These are phyloP conservation scores for Poecile montanus DNA, from an alignment of 2,797 vertebrate species.

Conservation along the genomic window DNA sequence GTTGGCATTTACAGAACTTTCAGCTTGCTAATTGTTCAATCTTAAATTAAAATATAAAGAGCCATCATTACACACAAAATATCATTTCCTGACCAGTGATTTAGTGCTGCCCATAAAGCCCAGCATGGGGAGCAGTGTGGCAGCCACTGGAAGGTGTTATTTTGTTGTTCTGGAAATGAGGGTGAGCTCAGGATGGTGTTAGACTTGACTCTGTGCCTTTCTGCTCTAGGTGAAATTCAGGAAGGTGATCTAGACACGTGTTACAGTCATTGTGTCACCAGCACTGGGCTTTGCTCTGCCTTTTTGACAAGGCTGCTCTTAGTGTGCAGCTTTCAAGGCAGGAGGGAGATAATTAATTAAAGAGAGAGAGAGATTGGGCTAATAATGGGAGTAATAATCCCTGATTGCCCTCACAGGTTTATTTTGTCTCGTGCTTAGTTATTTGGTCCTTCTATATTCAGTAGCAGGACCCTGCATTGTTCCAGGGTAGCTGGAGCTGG, in stretches of 20 bases:
- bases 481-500: not conserved
- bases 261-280: not conserved
- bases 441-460: not conserved
- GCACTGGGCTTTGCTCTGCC: not conserved
- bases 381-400: not conserved
- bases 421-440: not conserved
- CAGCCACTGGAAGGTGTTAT: not conserved
- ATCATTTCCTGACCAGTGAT: not conserved
- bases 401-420: not conserved
- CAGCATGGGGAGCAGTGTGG: not conserved
- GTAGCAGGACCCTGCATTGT: not conserved
- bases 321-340: not conserved
- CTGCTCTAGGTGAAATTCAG: conserved; percentile 27
- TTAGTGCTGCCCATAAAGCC: not conserved
- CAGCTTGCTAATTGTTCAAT: conserved; percentile 32
- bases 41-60: conserved; percentile 19
- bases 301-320: conserved; percentile 1
- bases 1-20: conserved; percentile 36
- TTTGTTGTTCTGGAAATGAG: conserved; percentile 13
- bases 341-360: not conserved
- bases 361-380: not conserved
- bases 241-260: not conserved
- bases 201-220: conserved; percentile 35
- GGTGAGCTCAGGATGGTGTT: not conserved
- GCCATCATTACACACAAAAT: conserved; percentile 1